These are phyloP conservation scores for Actenoides lindsayi DNA, from an alignment of 2,113 vertebrate genomes.

Conservation along the genomic window DNA sequence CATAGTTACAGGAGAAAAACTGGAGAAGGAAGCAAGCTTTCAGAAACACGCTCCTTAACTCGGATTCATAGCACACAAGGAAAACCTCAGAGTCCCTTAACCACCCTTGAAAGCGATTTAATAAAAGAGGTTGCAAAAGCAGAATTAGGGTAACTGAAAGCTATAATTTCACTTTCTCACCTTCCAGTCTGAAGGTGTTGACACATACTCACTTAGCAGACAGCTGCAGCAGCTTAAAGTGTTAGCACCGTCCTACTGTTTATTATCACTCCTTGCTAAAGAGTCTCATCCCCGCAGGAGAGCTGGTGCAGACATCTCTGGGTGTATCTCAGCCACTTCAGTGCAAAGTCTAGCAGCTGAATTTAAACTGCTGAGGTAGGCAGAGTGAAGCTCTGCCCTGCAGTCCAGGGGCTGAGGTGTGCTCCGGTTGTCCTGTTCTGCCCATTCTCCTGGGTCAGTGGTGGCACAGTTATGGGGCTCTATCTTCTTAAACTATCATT, in stretches of 20 bases:
- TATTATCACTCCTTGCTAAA: slow-evolving; percentile 62
- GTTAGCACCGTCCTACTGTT: slow-evolving; percentile 65
- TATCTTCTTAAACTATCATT: neutral
- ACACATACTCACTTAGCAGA: slow-evolving; percentile 57
- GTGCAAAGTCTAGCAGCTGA: neutral
- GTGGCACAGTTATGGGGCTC: neutral
- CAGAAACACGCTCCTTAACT: neutral
- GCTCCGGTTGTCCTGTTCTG: neutral
- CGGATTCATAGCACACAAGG: neutral
- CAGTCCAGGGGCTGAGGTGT: neutral
- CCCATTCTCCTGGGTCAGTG: neutral
- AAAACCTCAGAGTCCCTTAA: neutral
- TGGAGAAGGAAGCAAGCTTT: neutral
- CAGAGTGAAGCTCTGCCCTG: neutral
- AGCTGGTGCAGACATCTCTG: neutral
- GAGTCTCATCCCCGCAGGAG: slow-evolving; percentile 31
- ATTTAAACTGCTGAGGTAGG: neutral
- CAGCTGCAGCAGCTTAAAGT: slow-evolving; percentile 65
- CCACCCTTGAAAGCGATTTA: neutral
- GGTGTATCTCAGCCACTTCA: neutral
- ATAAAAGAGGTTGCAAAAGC: slow-evolving; percentile 39
- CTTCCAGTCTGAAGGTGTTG: slow-evolving; percentile 60
- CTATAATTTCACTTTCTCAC: slow-evolving; percentile 60
- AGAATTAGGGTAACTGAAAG: slow-evolving; percentile 25
- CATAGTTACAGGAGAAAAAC: neutral